Conservation (phyloP, 2,113 vertebrate genomes). For the Amia ocellicauda region DNA sequence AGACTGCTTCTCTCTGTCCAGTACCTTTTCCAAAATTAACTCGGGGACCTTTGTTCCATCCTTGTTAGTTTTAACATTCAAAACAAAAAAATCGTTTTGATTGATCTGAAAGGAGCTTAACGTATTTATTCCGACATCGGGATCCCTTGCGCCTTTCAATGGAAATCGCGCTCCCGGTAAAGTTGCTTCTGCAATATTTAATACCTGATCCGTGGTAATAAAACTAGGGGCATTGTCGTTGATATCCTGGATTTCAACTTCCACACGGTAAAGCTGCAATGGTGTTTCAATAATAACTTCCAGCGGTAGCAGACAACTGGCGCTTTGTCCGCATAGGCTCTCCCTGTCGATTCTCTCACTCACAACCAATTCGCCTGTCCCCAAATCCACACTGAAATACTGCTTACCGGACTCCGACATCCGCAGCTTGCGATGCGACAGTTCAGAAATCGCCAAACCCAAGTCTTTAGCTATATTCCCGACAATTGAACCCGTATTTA, state of each 20-base stretch:
- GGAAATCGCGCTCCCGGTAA: slow-evolving; percentile 48
- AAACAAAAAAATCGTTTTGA: slow-evolving; percentile 37
- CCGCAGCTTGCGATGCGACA: slow-evolving; percentile 64
- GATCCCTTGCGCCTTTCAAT: slow-evolving; percentile 41
- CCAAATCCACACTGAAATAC: slow-evolving; percentile 58
- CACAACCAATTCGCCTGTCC: slow-evolving; percentile 47
- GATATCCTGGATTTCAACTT: slow-evolving; percentile 63
- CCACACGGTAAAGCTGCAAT: slow-evolving; percentile 50
- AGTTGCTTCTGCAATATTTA: slow-evolving; percentile 59
- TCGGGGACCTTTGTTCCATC: slow-evolving; percentile 44
- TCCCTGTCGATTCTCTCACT: slow-evolving; percentile 49
- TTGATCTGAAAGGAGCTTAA: slow-evolving; percentile 38
- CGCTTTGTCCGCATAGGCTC: slow-evolving; percentile 38
- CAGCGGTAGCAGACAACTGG: slow-evolving; percentile 44
- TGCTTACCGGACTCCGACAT: slow-evolving; percentile 66
- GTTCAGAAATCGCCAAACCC: slow-evolving; percentile 59
- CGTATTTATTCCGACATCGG: slow-evolving; percentile 42
- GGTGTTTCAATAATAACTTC: slow-evolving; percentile 50
- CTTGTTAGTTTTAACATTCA: slow-evolving; percentile 43
- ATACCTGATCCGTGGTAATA: slow-evolving; percentile 45
- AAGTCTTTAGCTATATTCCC: slow-evolving; percentile 67
- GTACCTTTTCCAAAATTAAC: slow-evolving; percentile 40
- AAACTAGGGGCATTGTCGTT: slow-evolving; percentile 64
- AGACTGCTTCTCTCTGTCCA: slow-evolving; percentile 49
- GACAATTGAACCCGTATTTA: slow-evolving; percentile 58